Percentiles rank a stretch among this genome's conserved stretches.
Conservation (phyloP, 2,113 vertebrate genomes). For the Eudyptes chrysolophus region DNA sequence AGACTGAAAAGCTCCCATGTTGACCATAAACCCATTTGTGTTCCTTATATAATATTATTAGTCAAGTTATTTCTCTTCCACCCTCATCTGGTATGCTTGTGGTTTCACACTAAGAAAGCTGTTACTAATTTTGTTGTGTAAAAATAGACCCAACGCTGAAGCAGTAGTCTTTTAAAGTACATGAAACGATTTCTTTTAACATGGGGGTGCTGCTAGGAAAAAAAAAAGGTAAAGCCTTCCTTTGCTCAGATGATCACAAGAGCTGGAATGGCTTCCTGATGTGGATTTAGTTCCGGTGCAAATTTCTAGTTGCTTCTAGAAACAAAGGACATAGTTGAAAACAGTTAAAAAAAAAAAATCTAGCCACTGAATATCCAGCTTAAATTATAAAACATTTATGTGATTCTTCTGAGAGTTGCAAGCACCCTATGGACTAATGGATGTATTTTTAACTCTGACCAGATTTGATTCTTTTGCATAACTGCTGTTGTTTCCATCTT, state of each 20-base stretch:
- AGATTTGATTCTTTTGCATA: constrained; percentile 13
- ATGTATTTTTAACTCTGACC: constrained; percentile 27
- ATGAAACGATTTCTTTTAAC: background rate
- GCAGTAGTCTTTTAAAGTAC: background rate
- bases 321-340: background rate
- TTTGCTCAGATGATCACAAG: background rate
- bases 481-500: constrained; percentile 20
- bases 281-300: background rate
- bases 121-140: constrained; percentile 4
- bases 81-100: background rate
- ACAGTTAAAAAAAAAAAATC: background rate
- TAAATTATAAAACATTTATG: background rate
- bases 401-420: background rate
- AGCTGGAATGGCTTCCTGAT: background rate
- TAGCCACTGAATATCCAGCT: background rate
- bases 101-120: constrained; percentile 27
- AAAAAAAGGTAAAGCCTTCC: background rate
- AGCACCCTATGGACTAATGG: background rate
- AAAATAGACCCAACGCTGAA: background rate
- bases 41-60: background rate
- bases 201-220: background rate
- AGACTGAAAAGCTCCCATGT: background rate
- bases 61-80: constrained; percentile 15
- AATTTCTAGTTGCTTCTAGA: background rate
- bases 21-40: background rate